Percentiles rank a stretch among this genome's conserved stretches.
Evolutionary conservation across 1,140 invertebrate species (phyloP).

Genomic region (Meloidogyne hapla): DNA sequence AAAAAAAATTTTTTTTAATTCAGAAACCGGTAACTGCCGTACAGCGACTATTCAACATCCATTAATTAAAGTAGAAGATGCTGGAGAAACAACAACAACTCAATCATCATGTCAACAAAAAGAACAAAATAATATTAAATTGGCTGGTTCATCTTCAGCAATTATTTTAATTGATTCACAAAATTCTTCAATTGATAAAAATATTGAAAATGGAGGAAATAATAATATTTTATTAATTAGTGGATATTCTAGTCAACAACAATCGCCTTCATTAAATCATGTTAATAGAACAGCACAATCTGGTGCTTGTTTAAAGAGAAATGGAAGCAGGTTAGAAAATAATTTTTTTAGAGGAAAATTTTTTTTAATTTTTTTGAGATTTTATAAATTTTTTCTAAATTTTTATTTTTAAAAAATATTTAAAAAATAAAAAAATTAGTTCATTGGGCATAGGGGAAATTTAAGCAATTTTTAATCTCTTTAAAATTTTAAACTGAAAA

Average conservation of each 20-base stretch:
- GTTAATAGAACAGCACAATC: background rate
- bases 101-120: slow-evolving; percentile 21
- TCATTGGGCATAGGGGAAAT: too few species aligned
- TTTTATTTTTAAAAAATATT: too few species aligned
- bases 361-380: too few species aligned
- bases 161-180: slow-evolving; percentile 39
- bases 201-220: slow-evolving; percentile 30
- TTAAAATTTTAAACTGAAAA: too few species aligned
- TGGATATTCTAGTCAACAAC: too few species aligned
- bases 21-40: slow-evolving; percentile 10
- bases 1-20: background rate
- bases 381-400: too few species aligned
- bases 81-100: slow-evolving; percentile 1
- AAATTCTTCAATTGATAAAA: slow-evolving; percentile 37
- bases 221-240: background rate
- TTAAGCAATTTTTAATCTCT: too few species aligned
- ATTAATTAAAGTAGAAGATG: slow-evolving; percentile 24
- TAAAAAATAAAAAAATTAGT: background rate
- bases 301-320: slow-evolving; percentile 9
- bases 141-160: slow-evolving; percentile 26
- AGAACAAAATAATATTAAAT: slow-evolving; percentile 11
- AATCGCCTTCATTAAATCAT: background rate
- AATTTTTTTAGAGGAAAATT: too few species aligned
- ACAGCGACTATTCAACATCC: slow-evolving; percentile 14
- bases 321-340: slow-evolving; percentile 13